phyloP scores from a whole-genome alignment of 2,797 vertebrate genomes.

The Cryptoblepharus egeriae region DNA sequence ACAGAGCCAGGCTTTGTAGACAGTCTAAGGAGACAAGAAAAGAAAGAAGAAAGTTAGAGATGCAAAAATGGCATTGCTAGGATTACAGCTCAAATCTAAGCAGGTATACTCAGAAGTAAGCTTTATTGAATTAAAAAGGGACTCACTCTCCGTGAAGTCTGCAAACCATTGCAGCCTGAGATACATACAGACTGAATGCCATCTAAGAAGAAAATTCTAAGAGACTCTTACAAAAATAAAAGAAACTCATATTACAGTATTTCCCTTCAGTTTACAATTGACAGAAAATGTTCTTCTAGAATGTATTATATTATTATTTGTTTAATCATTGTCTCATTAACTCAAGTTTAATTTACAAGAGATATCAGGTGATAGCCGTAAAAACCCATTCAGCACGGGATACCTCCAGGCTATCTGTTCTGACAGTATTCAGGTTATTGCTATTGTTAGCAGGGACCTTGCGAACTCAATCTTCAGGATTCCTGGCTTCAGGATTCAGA shows the following conservation, averaged over 20 bases:
- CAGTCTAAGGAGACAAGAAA: slow-evolving; percentile 80
- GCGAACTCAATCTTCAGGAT: too few relatives aligned
- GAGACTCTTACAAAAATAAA: slow-evolving; percentile 12
- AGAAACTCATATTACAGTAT: background rate
- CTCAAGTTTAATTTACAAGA: background rate
- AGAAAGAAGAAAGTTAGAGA: slow-evolving; percentile 66
- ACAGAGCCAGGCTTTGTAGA: slow-evolving; percentile 99
- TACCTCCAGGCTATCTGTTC: too few relatives aligned
- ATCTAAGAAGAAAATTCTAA: slow-evolving; percentile 40
- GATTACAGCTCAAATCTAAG: slow-evolving; percentile 37
- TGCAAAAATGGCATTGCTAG: slow-evolving; percentile 72
- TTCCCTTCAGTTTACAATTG: slow-evolving; percentile 16
- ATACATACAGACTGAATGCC: slow-evolving; percentile 55
- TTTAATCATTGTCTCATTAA: background rate
- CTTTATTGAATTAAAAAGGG: too few relatives aligned
- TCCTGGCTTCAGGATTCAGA: too few relatives aligned
- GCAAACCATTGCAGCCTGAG: slow-evolving; percentile 19
- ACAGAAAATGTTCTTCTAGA: slow-evolving; percentile 9
- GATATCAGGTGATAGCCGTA: too few relatives aligned
- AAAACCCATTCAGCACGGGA: too few relatives aligned
- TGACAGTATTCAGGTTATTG: too few relatives aligned
- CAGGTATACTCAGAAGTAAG: too few relatives aligned
- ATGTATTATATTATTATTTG: background rate
- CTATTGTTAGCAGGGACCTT: too few relatives aligned
- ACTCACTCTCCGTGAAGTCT: too few relatives aligned